Base-by-base conservation (phyloP, 37 sponge, comb jelly and placozoan species). In the Tethya wilhelma region DNA sequence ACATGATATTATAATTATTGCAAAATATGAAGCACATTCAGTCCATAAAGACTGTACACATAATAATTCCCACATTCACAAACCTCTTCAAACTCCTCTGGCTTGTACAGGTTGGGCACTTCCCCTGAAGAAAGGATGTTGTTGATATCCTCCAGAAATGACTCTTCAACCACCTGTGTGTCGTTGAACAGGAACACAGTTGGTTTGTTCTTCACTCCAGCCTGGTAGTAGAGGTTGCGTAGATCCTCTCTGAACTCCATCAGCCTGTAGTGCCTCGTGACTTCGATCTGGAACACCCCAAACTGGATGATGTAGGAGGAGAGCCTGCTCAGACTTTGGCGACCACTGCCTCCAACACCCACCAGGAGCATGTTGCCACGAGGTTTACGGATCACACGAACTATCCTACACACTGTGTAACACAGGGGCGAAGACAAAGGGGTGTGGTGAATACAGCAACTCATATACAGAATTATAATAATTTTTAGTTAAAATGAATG, bases 1-100 rank as follows among this genome's bases (percentile, higher is more conserved):
- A n/a, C n/a, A n/a, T n/a, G n/a, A n/a, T n/a, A n/a, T n/a, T n/a
- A n/a, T n/a, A n/a, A n/a, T n/a, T n/a, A n/a, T n/a, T n/a, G n/a
- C n/a, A n/a, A n/a, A n/a, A n/a, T n/a, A n/a, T n/a, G n/a, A n/a
- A n/a, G n/a, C n/a, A n/a, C n/a, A n/a, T n/a, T n/a, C n/a, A n/a
- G n/a, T n/a, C n/a, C n/a, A n/a, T n/a, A n/a, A n/a, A n/a, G n/a
- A n/a, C n/a, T n/a, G n/a, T n/a, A n/a, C n/a, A n/a, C n/a, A n/a
- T n/a, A n/a, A n/a, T n/a, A n/a, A n/a, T n/a, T n/a, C n/a, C n/a
- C n/a, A n/a, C n/a, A n/a, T n/a, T n/a, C n/a, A n/a, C n/a, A n/a
- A 17, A 95, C 99, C 84, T 96, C 97, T 70, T 99, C 99, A 79
- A 99, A 99, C 28, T 99, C 99, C 14, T 99, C 99, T 56, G 96